phyloP scores from a whole-genome alignment of 2,888 invertebrate genomes.

The Blastobasis lacticolella region DNA sequence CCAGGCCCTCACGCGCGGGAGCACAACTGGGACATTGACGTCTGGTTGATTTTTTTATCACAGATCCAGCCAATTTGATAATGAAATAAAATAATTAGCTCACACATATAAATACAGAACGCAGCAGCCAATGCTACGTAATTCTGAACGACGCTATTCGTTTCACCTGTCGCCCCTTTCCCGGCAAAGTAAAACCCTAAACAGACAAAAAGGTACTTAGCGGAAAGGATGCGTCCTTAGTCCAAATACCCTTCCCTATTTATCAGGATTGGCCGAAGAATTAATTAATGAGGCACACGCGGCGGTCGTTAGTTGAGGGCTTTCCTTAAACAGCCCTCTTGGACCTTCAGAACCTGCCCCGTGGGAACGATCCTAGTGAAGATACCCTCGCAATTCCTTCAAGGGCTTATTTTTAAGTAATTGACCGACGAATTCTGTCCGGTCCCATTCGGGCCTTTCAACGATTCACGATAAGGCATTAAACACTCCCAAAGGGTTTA shows the following conservation, averaged over 20 bases:
- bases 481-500: no score
- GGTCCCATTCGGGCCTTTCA: no score
- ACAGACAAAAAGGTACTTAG: constrained; percentile 4
- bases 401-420: constrained; percentile 38
- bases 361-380: constrained; percentile 21
- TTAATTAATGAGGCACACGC: constrained; percentile 49
- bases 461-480: no score
- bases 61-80: no score
- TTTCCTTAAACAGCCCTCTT: constrained; percentile 11
- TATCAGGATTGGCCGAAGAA: constrained; percentile 43
- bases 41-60: no score
- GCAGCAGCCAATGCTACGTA: no score
- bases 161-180: no score
- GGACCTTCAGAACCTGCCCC: constrained; percentile 3
- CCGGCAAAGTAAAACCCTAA: not conserved
- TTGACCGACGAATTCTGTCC: constrained; percentile 29
- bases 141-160: no score
- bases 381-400: constrained; percentile 24
- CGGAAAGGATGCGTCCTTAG: constrained; percentile 2
- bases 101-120: no score
- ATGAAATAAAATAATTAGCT: no score
- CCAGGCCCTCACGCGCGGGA: no score
- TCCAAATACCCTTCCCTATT: constrained; percentile 27
- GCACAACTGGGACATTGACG: no score
- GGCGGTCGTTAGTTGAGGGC: constrained; percentile 31